Conservation (phyloP, 1,140 invertebrate genomes). For the Pseudomyrmex concolor region DNA sequence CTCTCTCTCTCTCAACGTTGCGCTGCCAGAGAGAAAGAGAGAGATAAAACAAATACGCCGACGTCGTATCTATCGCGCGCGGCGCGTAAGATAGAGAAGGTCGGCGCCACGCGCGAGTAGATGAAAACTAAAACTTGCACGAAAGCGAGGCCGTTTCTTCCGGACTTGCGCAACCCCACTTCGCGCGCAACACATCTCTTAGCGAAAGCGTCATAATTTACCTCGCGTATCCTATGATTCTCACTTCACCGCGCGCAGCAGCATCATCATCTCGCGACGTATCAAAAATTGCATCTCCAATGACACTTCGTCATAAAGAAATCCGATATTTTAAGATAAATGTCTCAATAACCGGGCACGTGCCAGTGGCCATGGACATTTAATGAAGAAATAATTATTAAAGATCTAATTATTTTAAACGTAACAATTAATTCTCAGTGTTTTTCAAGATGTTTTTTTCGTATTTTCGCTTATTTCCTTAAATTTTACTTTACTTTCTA, state of each 20-base stretch:
- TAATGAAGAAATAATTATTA: too few relatives aligned
- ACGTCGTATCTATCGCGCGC: constrained; percentile 31
- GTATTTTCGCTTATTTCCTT: too few relatives aligned
- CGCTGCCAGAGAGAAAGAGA: constrained; percentile 31
- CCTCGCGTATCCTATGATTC: not conserved
- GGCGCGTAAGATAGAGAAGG: constrained; percentile 37
- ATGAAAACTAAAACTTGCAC: constrained; percentile 56
- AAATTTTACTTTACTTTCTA: too few relatives aligned
- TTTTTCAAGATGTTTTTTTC: too few relatives aligned
- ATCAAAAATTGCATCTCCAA: too few relatives aligned
- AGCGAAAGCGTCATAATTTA: constrained; percentile 54
- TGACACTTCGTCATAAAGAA: too few relatives aligned
- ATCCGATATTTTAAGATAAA: too few relatives aligned
- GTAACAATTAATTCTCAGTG: too few relatives aligned
- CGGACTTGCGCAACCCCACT: constrained; percentile 18
- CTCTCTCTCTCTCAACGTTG: constrained; percentile 9
- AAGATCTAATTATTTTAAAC: too few relatives aligned
- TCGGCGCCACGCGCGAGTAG: constrained; percentile 18
- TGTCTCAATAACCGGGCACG: too few relatives aligned
- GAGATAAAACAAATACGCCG: constrained; percentile 65
- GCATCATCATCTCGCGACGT: not conserved
- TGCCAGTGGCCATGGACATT: too few relatives aligned
- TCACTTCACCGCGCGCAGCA: not conserved
- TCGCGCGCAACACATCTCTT: constrained; percentile 40
- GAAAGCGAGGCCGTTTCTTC: constrained; percentile 49